Base-by-base conservation (phyloP, 2,888 invertebrate species). In the Lycaena phlaeas region DNA sequence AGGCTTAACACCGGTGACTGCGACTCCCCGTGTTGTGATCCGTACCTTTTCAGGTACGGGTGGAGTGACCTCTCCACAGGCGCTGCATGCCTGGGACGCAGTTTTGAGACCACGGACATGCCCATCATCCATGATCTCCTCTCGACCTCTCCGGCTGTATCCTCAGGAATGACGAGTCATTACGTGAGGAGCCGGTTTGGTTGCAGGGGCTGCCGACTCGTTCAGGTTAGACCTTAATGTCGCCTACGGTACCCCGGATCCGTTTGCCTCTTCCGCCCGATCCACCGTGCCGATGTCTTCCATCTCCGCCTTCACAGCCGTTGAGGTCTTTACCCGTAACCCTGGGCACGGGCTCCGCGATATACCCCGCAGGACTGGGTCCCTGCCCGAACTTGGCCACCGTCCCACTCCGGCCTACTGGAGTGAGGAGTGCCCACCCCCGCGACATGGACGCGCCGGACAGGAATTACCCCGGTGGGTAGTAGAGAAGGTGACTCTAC, bases 371-470 rank as follows among this genome's bases (percentile, higher is more conserved):
- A 31, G 38, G 5, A 37, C 41, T 43, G 36, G 39, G 40, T 26
- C 40, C 31, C 26, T 6, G n/a, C 14, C n/a, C 28, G 14, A 27
- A 28, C n/a, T n/a, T n/a, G n/a, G n/a, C n/a, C n/a, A n/a, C n/a
- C n/a, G n/a, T n/a, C n/a, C n/a, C n/a, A n/a, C n/a, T n/a, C 18
- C 18, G 5, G 5, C 5, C 3, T 18, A 18, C 5, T 5, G 18
- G 18, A 18, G 18, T 18, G 5, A 5, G 5, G 5, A 36, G 41
- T 42, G 47, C 44, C 46, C 50, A 50, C 42, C 50, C 50, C 48
- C 46, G 49, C 50, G 50, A 44, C 49, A 22, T 27, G 50, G 50
- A 52, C 50, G 49, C 52, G 50, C 46, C 52, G 38, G 43, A 30
- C 45, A 47, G 38, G 46, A 44, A 7, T 47, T 50, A 40, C 52